Conservation (phyloP, 1,140 invertebrate species). For the Nymphalis io region DNA sequence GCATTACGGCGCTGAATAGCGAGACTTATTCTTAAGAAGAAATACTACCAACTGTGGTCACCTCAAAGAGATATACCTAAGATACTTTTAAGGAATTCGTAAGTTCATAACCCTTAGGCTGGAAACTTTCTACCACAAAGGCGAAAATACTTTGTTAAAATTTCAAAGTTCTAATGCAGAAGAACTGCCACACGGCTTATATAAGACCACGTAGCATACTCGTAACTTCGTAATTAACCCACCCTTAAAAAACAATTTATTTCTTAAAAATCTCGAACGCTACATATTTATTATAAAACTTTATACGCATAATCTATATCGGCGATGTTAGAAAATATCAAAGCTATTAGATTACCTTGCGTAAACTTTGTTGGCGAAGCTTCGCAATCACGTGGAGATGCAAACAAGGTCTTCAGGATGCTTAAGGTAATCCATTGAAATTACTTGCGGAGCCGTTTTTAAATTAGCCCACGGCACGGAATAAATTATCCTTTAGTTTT, state of each 20-base stretch:
- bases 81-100: neutral
- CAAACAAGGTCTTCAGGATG: neutral
- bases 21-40: neutral
- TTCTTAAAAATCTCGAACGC: too few relatives aligned
- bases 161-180: too few relatives aligned
- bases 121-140: too few relatives aligned
- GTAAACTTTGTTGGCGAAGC: neutral
- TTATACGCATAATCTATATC: too few relatives aligned
- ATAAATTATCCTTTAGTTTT: neutral
- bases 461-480: neutral
- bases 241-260: too few relatives aligned
- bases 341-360: neutral
- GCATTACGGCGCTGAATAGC: too few relatives aligned
- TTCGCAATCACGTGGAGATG: neutral
- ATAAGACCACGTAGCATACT: too few relatives aligned
- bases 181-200: too few relatives aligned
- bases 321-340: neutral
- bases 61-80: neutral
- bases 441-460: constrained; percentile 1
- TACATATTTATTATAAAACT: too few relatives aligned
- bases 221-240: too few relatives aligned
- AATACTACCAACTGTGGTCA: neutral
- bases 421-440: constrained; percentile 1
- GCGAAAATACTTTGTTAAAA: too few relatives aligned
- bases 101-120: neutral